Percentiles rank a stretch among this genome's conserved stretches.
These are phyloP conservation scores for Caenorhabditis drosophilae DNA, from an alignment of 2,888 invertebrate species.

Conservation along the genomic window DNA sequence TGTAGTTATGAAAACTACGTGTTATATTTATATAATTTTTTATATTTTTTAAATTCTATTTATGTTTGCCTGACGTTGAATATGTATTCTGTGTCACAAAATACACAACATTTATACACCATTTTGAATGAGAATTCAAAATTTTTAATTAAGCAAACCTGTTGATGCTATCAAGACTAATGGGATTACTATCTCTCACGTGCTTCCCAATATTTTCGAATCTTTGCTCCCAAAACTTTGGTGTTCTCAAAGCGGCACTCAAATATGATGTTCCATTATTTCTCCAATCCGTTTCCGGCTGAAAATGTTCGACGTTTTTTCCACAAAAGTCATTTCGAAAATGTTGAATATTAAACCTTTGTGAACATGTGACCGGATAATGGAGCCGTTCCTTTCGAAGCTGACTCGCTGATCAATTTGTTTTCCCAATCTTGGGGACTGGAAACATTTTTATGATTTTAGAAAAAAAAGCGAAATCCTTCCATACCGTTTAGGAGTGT, in stretches of 20 bases:
- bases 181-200: constrained; percentile 66
- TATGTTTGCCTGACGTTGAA: too few species aligned
- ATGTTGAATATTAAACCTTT: too few species aligned
- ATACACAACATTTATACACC: too few species aligned
- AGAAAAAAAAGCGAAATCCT: not conserved
- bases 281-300: constrained; percentile 55
- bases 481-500: constrained; percentile 58
- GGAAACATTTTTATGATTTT: constrained; percentile 7
- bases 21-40: not conserved
- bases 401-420: constrained; percentile 59
- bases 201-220: constrained; percentile 64
- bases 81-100: too few species aligned
- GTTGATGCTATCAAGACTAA: constrained; percentile 64
- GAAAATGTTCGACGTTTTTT: constrained; percentile 7
- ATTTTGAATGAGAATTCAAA: not conserved
- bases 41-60: not conserved
- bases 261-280: constrained; percentile 60
- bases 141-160: constrained; percentile 34
- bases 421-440: constrained; percentile 67
- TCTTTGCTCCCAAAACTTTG: constrained; percentile 68
- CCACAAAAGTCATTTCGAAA: too few species aligned
- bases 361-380: constrained; percentile 67
- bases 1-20: too few species aligned
- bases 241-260: constrained; percentile 67
- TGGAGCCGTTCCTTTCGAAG: constrained; percentile 62